Evolutionary conservation across 1,140 invertebrate species (phyloP).

Genomic region (Temnothorax nylanderi): DNA sequence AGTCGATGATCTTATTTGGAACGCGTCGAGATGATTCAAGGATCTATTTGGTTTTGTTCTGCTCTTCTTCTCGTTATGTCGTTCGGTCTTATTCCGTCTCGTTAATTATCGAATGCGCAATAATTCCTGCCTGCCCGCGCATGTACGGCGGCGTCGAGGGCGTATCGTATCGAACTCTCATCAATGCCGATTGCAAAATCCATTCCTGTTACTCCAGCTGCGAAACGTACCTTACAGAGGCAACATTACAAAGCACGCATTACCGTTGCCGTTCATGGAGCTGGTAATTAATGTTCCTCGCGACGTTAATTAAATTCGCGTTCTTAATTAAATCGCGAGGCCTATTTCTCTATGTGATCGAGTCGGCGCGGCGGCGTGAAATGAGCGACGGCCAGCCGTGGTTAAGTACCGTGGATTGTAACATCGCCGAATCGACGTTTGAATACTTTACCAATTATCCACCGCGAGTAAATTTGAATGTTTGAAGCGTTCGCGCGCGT

Average conservation of each 20-base stretch:
- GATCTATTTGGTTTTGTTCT: conserved; percentile 38
- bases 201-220: conserved; percentile 1
- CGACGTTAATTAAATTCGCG: conserved; percentile 47
- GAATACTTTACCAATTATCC: conserved; percentile 57
- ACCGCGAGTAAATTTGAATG: conserved; percentile 31
- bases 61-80: conserved; percentile 7
- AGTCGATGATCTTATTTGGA: conserved; percentile 55
- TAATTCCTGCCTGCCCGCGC: background rate
- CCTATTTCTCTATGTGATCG: conserved; percentile 32
- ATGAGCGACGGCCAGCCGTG: conserved; percentile 12
- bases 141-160: background rate
- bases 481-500: conserved; percentile 18
- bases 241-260: conserved; percentile 32
- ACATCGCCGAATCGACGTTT: conserved; percentile 43
- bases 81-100: conserved; percentile 5
- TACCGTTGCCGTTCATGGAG: background rate
- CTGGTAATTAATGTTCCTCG: conserved; percentile 47
- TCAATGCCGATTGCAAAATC: conserved; percentile 46
- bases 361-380: background rate
- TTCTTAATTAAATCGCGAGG: conserved; percentile 47
- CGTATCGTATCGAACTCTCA: conserved; percentile 46
- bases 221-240: conserved; percentile 1
- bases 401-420: conserved; percentile 9
- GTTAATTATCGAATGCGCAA: conserved; percentile 33
- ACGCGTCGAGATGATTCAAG: conserved; percentile 50